phyloP scores from a whole-genome alignment of 2,797 vertebrate species.

The Crocodylus rhombifer region DNA sequence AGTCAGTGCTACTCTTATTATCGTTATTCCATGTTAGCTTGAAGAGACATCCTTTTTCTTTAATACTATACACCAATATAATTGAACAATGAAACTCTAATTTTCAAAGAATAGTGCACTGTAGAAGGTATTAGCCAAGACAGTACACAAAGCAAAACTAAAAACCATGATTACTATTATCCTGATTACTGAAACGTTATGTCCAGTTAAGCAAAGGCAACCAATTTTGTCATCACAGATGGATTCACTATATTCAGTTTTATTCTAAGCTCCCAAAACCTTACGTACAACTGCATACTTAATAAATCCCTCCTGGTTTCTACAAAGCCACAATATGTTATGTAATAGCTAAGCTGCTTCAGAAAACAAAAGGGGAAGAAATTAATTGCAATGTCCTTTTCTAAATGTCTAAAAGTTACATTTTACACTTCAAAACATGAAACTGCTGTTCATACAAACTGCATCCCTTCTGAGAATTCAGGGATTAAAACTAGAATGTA shows the following conservation, averaged over 20 bases:
- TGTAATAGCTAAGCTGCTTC: background rate
- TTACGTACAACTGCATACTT: fast-evolving
- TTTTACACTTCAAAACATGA: background rate
- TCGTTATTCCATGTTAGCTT: fast-evolving
- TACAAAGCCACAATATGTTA: background rate
- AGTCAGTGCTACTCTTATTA: background rate
- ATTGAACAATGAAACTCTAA: background rate
- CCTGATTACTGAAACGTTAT: background rate
- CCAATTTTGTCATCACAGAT: background rate
- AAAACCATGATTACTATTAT: background rate
- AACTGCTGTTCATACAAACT: background rate
- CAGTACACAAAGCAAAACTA: background rate
- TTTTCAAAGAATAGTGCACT: background rate
- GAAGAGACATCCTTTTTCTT: background rate
- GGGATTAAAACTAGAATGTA: background rate
- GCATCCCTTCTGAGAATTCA: fast-evolving
- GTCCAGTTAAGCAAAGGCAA: fast-evolving
- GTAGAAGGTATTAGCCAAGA: fast-evolving
- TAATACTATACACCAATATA: background rate
- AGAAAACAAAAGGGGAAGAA: background rate
- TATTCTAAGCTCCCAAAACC: background rate
- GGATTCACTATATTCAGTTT: background rate
- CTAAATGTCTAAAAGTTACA: background rate
- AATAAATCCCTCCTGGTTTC: background rate
- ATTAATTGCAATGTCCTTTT: background rate